Percentiles rank a stretch among this genome's conserved stretches.
Conservation (phyloP, 2,888 invertebrate species). For the Andrena bicolor region DNA sequence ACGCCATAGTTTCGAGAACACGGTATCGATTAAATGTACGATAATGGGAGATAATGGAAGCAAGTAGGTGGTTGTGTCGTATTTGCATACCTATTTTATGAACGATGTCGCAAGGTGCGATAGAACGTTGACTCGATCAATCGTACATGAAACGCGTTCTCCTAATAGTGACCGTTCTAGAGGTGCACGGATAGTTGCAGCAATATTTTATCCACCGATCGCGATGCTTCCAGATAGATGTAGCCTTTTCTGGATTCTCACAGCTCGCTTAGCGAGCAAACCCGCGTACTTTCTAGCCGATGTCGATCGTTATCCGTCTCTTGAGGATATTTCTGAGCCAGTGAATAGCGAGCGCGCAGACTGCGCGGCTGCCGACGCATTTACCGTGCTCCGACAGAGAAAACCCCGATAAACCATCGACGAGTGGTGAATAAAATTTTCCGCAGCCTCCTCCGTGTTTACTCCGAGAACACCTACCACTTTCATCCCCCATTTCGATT, state of each 20-base stretch:
- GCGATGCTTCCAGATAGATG: not conserved
- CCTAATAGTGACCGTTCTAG: not conserved
- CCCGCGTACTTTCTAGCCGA: slow-evolving; percentile 21
- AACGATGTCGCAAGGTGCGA: slow-evolving; percentile 12
- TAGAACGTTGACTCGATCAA: slow-evolving; percentile 21
- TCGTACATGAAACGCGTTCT: not conserved
- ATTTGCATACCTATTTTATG: slow-evolving; percentile 27
- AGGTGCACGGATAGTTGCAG: not conserved
- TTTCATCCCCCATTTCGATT: too few relatives aligned
- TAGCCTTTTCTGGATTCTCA: not conserved
- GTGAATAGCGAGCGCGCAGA: not conserved
- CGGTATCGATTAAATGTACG: not conserved
- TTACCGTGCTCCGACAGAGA: not conserved
- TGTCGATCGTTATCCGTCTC: slow-evolving; percentile 12
- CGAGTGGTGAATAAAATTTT: not conserved
- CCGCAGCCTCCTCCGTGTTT: too few relatives aligned
- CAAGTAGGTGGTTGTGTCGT: not conserved
- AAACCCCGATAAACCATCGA: not conserved
- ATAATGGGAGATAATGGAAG: not conserved
- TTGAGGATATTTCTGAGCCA: slow-evolving; percentile 4
- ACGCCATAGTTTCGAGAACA: not conserved
- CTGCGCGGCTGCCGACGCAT: not conserved
- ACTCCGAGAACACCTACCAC: too few relatives aligned
- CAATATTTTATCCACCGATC: slow-evolving; percentile 16
- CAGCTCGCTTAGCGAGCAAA: not conserved